Percentiles rank a stretch among this genome's conserved stretches.
phyloP scores from a whole-genome alignment of 2,797 vertebrate species.

The Coregonus ussuriensis region DNA sequence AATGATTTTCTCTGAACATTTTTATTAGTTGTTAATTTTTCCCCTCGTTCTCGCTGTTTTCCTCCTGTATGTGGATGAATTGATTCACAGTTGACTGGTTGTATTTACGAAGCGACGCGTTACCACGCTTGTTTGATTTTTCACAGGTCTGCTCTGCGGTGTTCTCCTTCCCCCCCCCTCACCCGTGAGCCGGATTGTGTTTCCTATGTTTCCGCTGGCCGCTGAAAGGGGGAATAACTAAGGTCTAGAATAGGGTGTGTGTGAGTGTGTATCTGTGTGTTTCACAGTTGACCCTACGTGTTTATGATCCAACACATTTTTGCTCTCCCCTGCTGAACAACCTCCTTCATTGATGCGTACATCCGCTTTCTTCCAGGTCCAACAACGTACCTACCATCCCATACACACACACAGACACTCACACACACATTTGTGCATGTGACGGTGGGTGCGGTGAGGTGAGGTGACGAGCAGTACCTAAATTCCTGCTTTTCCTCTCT shows the following conservation, averaged over 20 bases:
- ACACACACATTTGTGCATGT: background rate
- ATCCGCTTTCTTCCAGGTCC: slow-evolving; percentile 5
- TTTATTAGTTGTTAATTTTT: slow-evolving; percentile 30
- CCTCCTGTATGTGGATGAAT: slow-evolving; percentile 27
- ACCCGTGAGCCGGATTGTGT: slow-evolving; percentile 22
- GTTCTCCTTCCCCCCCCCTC: background rate
- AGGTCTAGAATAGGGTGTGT: slow-evolving; percentile 16
- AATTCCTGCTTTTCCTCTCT: slow-evolving; percentile 61
- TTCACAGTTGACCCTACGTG: background rate
- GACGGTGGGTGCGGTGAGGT: slow-evolving; percentile 11
- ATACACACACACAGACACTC: background rate
- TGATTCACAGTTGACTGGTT: slow-evolving; percentile 45
- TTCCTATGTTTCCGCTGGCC: slow-evolving; percentile 38
- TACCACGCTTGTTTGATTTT: slow-evolving; percentile 46
- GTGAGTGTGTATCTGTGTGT: slow-evolving; percentile 15
- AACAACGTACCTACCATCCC: slow-evolving; percentile 24
- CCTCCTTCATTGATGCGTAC: background rate
- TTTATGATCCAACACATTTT: background rate
- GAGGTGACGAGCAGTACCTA: slow-evolving; percentile 49
- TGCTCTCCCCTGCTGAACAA: background rate
- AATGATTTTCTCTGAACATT: slow-evolving; percentile 2
- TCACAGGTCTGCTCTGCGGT: slow-evolving; percentile 46
- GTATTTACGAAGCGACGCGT: slow-evolving; percentile 52
- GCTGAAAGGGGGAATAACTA: slow-evolving; percentile 18
- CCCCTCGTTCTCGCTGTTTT: slow-evolving; percentile 27